phyloP scores from a whole-genome alignment of 2,113 vertebrate species.

The Uropsilus gracilis region DNA sequence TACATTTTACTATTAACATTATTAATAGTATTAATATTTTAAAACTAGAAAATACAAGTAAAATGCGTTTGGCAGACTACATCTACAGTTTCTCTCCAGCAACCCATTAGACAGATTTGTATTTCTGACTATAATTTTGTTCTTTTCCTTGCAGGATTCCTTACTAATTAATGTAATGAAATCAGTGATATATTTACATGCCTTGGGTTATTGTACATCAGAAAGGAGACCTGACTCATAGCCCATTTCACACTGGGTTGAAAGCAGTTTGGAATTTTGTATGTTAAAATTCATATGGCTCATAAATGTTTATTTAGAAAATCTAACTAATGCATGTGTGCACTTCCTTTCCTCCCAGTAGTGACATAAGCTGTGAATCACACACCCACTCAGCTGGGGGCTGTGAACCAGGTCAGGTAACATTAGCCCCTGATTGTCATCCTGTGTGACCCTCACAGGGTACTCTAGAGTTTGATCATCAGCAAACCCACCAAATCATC shows the following conservation, averaged over 20 bases:
- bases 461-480: background rate
- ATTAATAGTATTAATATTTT: background rate
- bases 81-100: background rate
- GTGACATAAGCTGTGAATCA: background rate
- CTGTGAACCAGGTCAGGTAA: background rate
- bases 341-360: conserved; percentile 9
- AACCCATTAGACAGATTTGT: background rate
- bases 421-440: background rate
- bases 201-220: background rate
- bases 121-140: background rate
- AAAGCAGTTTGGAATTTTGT: background rate
- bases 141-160: background rate
- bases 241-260: background rate
- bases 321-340: conserved; percentile 17
- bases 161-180: background rate
- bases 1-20: too few species aligned
- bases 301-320: conserved; percentile 49
- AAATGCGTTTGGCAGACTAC: background rate
- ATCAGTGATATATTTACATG: background rate
- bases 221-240: background rate
- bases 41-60: background rate
- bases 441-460: background rate
- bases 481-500: background rate
- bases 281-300: background rate
- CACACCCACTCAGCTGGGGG: background rate